Percentiles rank a stretch among this genome's conserved stretches.
Evolutionary conservation across 2,888 invertebrate species (phyloP).

Genomic region (Onchidella celtica): DNA sequence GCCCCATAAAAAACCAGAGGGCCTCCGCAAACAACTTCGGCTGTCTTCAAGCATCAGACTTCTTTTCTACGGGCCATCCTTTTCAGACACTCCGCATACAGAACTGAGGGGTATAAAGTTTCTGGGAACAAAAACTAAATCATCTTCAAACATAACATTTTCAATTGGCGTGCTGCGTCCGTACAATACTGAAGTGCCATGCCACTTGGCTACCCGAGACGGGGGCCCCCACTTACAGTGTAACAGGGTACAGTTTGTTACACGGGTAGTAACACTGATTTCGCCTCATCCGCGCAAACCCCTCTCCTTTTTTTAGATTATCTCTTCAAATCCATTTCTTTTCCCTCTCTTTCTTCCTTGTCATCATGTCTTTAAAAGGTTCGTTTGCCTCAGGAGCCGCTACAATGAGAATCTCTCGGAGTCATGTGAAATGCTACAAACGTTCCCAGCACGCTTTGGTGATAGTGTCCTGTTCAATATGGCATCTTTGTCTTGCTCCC

Average conservation of each 20-base stretch:
- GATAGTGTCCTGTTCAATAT: slow-evolving; percentile 9
- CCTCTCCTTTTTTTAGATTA: neutral
- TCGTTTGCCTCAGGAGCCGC: neutral
- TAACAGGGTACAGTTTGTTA: neutral
- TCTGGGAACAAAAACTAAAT: slow-evolving; percentile 22
- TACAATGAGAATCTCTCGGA: slow-evolving; percentile 1
- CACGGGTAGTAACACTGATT: slow-evolving; percentile 2
- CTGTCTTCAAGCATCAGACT: too few relatives aligned
- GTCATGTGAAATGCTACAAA: slow-evolving; percentile 2
- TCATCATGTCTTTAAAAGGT: neutral
- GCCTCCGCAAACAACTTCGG: too few relatives aligned
- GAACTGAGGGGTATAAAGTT: neutral
- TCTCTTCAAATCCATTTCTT: neutral
- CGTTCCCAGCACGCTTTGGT: neutral
- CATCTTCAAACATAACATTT: slow-evolving; percentile 35
- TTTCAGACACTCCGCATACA: too few relatives aligned
- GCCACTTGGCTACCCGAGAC: neutral
- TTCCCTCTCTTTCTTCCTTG: neutral
- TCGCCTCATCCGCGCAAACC: neutral
- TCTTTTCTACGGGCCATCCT: too few relatives aligned
- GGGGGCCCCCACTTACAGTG: neutral
- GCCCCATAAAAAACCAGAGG: too few relatives aligned
- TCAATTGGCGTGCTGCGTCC: neutral
- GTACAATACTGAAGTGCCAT: neutral
- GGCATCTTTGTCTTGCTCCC: slow-evolving; percentile 33